A percentile compares a stretch with the other conserved stretches of the same genome.
phyloP scores from a whole-genome alignment of 1,140 invertebrate species.

The Drosophila lowei region DNA sequence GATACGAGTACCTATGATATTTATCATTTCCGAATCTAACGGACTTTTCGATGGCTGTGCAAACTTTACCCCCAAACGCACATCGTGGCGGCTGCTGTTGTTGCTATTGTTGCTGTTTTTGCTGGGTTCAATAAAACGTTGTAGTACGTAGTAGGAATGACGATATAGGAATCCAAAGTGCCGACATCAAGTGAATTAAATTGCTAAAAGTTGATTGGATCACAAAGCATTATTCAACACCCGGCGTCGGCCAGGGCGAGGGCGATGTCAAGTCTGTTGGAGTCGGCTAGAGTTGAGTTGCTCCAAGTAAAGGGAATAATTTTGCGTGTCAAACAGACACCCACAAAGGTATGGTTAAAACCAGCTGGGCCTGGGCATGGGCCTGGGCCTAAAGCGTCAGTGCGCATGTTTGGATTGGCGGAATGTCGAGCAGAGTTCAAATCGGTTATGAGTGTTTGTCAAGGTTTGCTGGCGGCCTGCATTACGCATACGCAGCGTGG shows the following conservation, averaged over 20 bases:
- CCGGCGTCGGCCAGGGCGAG: constrained; percentile 31
- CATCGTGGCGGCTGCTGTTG: not conserved
- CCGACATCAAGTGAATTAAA: constrained; percentile 75
- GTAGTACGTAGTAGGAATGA: constrained; percentile 44
- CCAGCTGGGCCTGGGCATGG: constrained; percentile 3
- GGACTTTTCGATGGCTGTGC: constrained; percentile 3
- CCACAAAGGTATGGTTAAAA: constrained; percentile 2
- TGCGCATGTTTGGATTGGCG: too few species aligned
- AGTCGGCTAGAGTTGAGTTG: constrained; percentile 48
- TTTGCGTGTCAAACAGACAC: constrained; percentile 51
- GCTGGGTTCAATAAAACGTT: constrained; percentile 75
- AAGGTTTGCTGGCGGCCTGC: constrained; percentile 47
- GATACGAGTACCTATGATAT: too few species aligned
- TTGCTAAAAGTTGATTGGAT: constrained; percentile 78
- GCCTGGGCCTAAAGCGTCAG: not conserved
- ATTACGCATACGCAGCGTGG: constrained; percentile 66
- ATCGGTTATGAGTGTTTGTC: constrained; percentile 42
- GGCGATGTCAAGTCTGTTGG: constrained; percentile 53
- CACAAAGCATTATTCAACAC: constrained; percentile 81
- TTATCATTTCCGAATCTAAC: constrained; percentile 23
- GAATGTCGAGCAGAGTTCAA: constrained; percentile 29
- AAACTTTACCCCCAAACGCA: constrained; percentile 9
- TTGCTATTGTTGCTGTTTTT: not conserved
- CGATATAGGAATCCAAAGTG: constrained; percentile 47
- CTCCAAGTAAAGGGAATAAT: constrained; percentile 11